Base-by-base conservation (phyloP, 2,888 invertebrate genomes). In the Resseliella maxima region DNA sequence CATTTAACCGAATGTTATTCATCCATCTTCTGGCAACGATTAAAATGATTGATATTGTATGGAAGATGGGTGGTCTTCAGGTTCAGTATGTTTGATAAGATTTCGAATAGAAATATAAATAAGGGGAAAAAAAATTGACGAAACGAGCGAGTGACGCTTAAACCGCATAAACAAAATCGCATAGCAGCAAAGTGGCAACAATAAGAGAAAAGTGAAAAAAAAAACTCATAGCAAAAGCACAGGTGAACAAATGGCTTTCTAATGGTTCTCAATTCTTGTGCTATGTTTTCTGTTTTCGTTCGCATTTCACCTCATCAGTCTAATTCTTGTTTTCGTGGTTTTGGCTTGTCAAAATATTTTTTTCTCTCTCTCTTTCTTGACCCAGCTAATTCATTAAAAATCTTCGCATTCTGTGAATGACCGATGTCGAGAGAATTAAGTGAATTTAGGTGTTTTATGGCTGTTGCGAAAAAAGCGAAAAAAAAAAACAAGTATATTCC, bases 31-130 rank as follows among this genome's bases (percentile, higher is more conserved):
- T 31, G 72, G 72, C 31, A 72, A 15, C 72, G 31, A 72, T 72
- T 72, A 72, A 72, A 72, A 72, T 72, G 72, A 72, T 72, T 72
- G 72, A 72, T 72, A 72, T 72, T 72, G 31, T 72, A 15, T 12
- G 0, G 72, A 72, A 35, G 31, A 72, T 72, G 10, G 72, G 72
- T 31, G 27, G 72, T 31, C 24, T 24, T 31, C 31, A 15, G 18
- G 10, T 72, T 31, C 10, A 31, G 27, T 27, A 31, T 72, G 27
- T 31, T 72, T 31, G 59, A 59, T 59, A 59, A 59, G 59, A n/a
- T 59, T 24, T 24, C n/a, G 24, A 72, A 12, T 27, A 1, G 72
- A 35, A 72, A 72, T 24, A 24, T 59, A 18, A 59, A 59, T 24
- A 59, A 27, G 6, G 18, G 31, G 31, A 15, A 72, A 31, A n/a